Percentiles rank a stretch among this genome's conserved stretches.
These are phyloP conservation scores for Cavia porcellus DNA, from an alignment of 2,113 vertebrate species.

Conservation along the genomic window DNA sequence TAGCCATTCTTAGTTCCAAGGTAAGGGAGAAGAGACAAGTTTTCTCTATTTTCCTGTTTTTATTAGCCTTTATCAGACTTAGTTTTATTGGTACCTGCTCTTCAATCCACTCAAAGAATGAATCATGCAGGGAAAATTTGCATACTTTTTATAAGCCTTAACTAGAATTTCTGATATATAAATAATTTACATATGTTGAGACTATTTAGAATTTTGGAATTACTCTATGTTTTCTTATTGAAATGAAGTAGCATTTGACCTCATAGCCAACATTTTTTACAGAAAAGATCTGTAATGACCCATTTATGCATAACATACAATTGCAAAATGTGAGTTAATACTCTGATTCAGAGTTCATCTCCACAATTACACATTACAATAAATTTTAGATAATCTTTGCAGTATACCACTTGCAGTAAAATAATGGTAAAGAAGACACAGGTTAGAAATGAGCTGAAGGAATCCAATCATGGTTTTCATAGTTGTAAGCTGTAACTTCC, in stretches of 20 bases:
- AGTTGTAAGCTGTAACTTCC: background rate
- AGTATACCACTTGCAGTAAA: background rate
- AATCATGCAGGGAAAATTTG: constrained; percentile 2
- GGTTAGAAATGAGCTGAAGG: background rate
- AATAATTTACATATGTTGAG: constrained; percentile 5
- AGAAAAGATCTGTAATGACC: constrained; percentile 41
- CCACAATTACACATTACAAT: constrained; percentile 6
- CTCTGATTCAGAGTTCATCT: constrained; percentile 1
- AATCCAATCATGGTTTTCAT: background rate
- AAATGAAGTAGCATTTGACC: constrained; percentile 37
- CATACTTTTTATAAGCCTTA: background rate
- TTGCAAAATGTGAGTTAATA: constrained; percentile 51
- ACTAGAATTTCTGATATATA: background rate
- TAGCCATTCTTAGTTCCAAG: background rate
- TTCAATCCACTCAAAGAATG: background rate
- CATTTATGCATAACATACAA: background rate
- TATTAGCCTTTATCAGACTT: constrained; percentile 10
- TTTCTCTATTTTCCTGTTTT: constrained; percentile 18
- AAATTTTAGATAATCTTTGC: background rate
- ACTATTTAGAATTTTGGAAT: constrained; percentile 36
- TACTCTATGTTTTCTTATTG: background rate
- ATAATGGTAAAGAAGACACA: background rate
- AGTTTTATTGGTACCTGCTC: constrained; percentile 24
- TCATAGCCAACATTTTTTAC: constrained; percentile 29
- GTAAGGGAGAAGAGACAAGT: background rate